Evolutionary conservation across 2,113 vertebrate species (phyloP).

Genomic region (Atrichornis clamosus): DNA sequence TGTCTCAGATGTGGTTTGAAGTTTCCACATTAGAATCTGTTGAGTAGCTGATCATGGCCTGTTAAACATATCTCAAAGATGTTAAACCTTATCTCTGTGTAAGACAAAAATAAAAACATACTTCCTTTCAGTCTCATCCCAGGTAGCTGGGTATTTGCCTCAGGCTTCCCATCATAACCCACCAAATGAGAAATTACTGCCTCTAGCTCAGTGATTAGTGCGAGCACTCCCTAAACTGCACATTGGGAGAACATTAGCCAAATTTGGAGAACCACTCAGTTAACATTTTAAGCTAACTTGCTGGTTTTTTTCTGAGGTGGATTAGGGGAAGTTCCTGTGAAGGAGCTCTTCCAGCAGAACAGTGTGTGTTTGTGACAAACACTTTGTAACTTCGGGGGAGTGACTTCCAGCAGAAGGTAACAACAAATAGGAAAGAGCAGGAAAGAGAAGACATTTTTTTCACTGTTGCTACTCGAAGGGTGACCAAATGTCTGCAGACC

Average conservation of each 20-base stretch:
- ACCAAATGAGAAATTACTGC: not conserved
- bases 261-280: not conserved
- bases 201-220: not conserved
- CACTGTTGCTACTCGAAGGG: not conserved
- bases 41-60: not conserved
- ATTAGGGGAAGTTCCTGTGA: not conserved
- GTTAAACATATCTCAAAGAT: not conserved
- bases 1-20: not conserved
- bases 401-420: not conserved
- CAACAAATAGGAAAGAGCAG: not conserved
- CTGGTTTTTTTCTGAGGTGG: not conserved
- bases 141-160: not conserved
- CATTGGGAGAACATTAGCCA: not conserved
- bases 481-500: not conserved
- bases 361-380: not conserved
- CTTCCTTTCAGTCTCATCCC: not conserved
- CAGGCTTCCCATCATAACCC: not conserved
- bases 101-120: not conserved
- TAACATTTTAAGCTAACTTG: not conserved
- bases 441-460: not conserved
- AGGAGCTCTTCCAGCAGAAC: not conserved
- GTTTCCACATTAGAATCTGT: not conserved
- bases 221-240: not conserved
- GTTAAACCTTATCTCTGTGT: not conserved
- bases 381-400: rapidly evolving